Percentiles rank a stretch among this genome's conserved stretches.
These are phyloP conservation scores for Drosophila tropicalis DNA, from an alignment of 1,140 invertebrate genomes.

Conservation along the genomic window DNA sequence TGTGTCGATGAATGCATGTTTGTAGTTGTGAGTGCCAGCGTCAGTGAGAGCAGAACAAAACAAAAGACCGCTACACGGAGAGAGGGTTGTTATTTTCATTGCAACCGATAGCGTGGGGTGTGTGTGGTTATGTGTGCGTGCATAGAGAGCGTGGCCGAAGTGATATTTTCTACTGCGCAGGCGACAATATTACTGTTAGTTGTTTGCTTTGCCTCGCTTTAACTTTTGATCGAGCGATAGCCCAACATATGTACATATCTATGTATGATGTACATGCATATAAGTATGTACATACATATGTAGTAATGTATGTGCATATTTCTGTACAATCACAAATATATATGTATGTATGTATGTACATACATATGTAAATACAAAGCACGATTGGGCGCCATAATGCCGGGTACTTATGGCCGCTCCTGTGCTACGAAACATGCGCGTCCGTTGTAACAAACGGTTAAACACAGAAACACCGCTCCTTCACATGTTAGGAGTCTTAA, in stretches of 20 bases:
- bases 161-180: slow-evolving; percentile 57
- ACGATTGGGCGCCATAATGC: background rate
- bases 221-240: slow-evolving; percentile 36
- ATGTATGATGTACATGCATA: background rate
- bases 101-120: background rate
- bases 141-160: slow-evolving; percentile 1
- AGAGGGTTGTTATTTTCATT: slow-evolving; percentile 54
- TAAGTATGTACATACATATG: background rate
- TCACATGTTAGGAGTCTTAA: background rate
- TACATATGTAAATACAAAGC: background rate
- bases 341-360: no score
- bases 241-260: background rate
- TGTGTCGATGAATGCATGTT: background rate
- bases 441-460: background rate
- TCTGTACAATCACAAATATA: background rate
- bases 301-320: no score
- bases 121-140: slow-evolving; percentile 26
- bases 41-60: slow-evolving; percentile 4
- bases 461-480: background rate
- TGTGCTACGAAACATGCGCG: background rate
- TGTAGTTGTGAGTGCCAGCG: background rate
- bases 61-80: slow-evolving; percentile 46
- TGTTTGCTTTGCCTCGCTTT: slow-evolving; percentile 26
- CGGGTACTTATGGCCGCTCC: background rate
- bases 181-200: slow-evolving; percentile 69